A percentile compares a stretch with the other conserved stretches of the same genome.
Conservation (phyloP, 2,113 vertebrate species). For the Ictalurus furcatus region DNA sequence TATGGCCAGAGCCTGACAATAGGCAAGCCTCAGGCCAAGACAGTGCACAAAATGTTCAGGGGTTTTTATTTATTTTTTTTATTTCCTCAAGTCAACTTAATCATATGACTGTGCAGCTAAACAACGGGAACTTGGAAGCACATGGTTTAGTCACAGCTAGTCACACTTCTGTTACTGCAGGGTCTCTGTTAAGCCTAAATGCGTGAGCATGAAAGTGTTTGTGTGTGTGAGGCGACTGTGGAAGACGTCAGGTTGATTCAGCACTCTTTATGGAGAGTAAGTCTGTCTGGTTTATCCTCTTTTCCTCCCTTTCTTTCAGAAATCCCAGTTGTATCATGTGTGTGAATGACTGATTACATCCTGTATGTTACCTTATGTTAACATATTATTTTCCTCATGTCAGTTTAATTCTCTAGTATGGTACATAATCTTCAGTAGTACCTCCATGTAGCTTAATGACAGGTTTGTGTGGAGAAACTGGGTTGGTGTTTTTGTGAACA, state of each 20-base stretch:
- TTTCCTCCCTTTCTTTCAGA: slow-evolving; percentile 37
- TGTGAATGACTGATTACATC: not conserved
- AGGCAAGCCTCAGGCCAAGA: slow-evolving; percentile 56
- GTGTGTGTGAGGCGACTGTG: slow-evolving; percentile 65
- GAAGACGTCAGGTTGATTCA: slow-evolving; percentile 70
- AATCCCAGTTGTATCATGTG: not conserved
- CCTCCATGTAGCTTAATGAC: not conserved
- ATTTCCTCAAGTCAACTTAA: not conserved
- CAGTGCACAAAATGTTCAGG: slow-evolving; percentile 30
- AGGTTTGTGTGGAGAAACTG: not conserved
- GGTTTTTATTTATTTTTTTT: too few relatives aligned
- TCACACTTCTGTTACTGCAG: not conserved
- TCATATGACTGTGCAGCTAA: slow-evolving; percentile 26
- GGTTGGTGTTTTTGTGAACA: slow-evolving; percentile 29
- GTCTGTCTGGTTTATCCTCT: slow-evolving; percentile 56
- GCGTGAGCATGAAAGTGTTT: slow-evolving; percentile 59
- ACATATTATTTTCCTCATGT: not conserved
- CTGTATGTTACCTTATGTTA: not conserved
- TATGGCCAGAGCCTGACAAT: slow-evolving; percentile 65
- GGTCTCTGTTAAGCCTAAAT: slow-evolving; percentile 45
- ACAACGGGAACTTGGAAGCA: slow-evolving; percentile 6
- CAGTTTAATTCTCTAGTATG: not conserved
- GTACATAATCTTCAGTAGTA: not conserved
- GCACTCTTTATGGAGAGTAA: slow-evolving; percentile 74
- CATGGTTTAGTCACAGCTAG: not conserved